These are phyloP conservation scores for Sphaerophoria rueppellii DNA, from an alignment of 2,888 invertebrate genomes.

Conservation along the genomic window DNA sequence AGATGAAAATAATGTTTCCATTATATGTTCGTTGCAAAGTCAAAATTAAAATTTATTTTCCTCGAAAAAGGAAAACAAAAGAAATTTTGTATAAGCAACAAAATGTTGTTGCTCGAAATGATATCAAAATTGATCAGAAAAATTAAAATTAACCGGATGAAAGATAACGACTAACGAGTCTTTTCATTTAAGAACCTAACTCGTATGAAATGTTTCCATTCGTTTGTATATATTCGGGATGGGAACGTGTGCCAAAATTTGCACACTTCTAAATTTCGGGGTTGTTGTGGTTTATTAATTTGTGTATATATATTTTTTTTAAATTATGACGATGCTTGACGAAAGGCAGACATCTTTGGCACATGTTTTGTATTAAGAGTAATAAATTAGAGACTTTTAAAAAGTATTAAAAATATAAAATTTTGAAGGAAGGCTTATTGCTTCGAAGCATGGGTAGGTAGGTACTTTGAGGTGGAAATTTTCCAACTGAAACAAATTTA, in stretches of 20 bases:
- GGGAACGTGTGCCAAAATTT: constrained; percentile 45
- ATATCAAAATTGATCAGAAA: background rate
- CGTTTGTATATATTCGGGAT: constrained; percentile 15
- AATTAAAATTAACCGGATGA: constrained; percentile 7
- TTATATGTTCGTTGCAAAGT: constrained; percentile 47
- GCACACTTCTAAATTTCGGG: constrained; percentile 22
- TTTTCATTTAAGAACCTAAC: background rate
- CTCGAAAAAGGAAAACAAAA: background rate
- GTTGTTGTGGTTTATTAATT: background rate
- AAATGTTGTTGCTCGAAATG: constrained; percentile 4
- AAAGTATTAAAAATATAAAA: constrained; percentile 11
- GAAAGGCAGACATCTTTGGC: constrained; percentile 35
- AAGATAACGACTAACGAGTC: background rate
- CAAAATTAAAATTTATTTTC: constrained; percentile 44
- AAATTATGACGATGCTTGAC: constrained; percentile 45
- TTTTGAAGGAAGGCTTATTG: background rate
- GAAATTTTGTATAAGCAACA: constrained; percentile 1
- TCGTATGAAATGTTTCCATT: constrained; percentile 2
- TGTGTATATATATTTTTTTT: background rate
- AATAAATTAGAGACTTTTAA: constrained; percentile 19
- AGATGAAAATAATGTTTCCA: constrained; percentile 48
- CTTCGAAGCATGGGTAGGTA: background rate
- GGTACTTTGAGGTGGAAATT: background rate
- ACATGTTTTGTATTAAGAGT: constrained; percentile 21
- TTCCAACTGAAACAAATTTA: too few species aligned